phyloP scores from a whole-genome alignment of 2,888 invertebrate species.

The Resseliella maxima region DNA sequence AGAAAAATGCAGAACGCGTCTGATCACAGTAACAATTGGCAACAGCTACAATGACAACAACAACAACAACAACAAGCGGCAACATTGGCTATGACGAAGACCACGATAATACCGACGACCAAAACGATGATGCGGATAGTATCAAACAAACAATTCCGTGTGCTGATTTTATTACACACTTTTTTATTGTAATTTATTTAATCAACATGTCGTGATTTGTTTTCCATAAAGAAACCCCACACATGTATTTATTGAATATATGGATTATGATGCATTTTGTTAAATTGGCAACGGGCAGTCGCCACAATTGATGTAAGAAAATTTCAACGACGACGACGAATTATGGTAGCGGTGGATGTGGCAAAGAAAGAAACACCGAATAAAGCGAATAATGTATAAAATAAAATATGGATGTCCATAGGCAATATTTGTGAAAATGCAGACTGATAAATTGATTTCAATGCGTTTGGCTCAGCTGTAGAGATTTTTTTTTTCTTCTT shows the following conservation, averaged over 20 bases:
- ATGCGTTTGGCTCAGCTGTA: not conserved
- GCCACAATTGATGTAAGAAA: not conserved
- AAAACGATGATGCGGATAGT: too few species aligned
- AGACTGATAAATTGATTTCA: slow-evolving; percentile 53
- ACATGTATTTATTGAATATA: not conserved
- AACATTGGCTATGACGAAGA: too few species aligned
- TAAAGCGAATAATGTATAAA: not conserved
- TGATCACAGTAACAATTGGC: too few species aligned
- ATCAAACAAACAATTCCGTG: not conserved
- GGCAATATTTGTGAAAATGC: slow-evolving; percentile 22
- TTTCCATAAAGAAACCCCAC: slow-evolving; percentile 42
- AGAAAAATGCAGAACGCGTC: slow-evolving; percentile 40
- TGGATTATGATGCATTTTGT: too few species aligned
- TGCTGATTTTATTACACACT: not conserved
- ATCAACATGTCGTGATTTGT: slow-evolving; percentile 53
- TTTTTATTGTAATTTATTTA: slow-evolving; percentile 50
- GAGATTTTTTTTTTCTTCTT: not conserved
- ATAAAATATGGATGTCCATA: slow-evolving; percentile 17
- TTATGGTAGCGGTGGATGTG: not conserved
- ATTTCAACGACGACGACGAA: not conserved
- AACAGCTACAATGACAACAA: too few species aligned
- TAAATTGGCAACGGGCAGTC: not conserved
- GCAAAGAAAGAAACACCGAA: not conserved
- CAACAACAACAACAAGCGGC: too few species aligned
- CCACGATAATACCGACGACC: not conserved